Evolutionary conservation across 2,888 invertebrate genomes (phyloP).

Genomic region (Drosophila falleni): DNA sequence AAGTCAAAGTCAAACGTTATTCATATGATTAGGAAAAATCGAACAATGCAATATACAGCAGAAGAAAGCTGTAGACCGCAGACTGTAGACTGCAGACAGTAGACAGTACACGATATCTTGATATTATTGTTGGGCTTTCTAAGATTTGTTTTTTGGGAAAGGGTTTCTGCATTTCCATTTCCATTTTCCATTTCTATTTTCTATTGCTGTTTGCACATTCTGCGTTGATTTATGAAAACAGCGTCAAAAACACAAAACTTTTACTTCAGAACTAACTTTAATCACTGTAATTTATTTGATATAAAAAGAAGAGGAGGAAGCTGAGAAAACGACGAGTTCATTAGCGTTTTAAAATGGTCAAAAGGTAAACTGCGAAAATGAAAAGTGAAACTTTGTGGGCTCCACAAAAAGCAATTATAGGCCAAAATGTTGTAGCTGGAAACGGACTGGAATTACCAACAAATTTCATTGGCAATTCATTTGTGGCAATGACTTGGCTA

Average conservation of each 20-base stretch:
- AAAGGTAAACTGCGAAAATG: slow-evolving; percentile 34
- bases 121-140: slow-evolving; percentile 61
- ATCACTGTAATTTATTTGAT: slow-evolving; percentile 66
- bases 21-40: slow-evolving; percentile 78
- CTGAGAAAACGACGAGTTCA: slow-evolving; percentile 27
- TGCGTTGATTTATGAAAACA: slow-evolving; percentile 31
- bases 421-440: slow-evolving; percentile 6
- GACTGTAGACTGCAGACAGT: slow-evolving; percentile 2
- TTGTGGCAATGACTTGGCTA: slow-evolving; percentile 73
- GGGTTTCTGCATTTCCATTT: slow-evolving; percentile 56
- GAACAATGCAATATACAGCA: slow-evolving; percentile 61
- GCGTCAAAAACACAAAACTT: slow-evolving; percentile 27
- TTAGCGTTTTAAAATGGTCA: slow-evolving; percentile 37
- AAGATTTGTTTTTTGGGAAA: slow-evolving; percentile 66
- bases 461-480: slow-evolving; percentile 43
- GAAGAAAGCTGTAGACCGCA: slow-evolving; percentile 53
- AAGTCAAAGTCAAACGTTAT: slow-evolving; percentile 47
- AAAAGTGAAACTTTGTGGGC: slow-evolving; percentile 44
- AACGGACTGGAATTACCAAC: slow-evolving; percentile 9
- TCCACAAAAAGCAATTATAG: slow-evolving; percentile 26
- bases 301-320: slow-evolving; percentile 23
- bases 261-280: slow-evolving; percentile 50
- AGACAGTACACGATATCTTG: slow-evolving; percentile 17
- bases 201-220: slow-evolving; percentile 1
- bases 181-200: not conserved